Conservation (phyloP, 30 jellyfish, hydroid and myxozoan species). For the Chironex yamaguchii region DNA sequence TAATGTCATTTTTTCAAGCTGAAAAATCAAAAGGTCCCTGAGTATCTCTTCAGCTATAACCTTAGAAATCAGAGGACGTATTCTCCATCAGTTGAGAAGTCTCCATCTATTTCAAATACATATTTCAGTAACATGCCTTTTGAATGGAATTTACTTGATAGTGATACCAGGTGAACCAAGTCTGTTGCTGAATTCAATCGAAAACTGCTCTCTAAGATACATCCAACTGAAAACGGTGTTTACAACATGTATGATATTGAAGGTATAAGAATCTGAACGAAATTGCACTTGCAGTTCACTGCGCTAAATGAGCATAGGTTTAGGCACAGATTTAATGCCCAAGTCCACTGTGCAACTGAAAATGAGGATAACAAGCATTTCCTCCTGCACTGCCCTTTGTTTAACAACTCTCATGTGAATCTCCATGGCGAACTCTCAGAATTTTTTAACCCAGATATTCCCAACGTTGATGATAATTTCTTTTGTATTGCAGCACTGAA, state of each 20-base stretch:
- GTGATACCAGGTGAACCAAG: conserved; percentile 12
- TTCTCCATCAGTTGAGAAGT: conserved; percentile 22
- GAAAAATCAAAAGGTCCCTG: background rate
- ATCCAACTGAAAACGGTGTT: background rate
- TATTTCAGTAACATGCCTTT: conserved; percentile 16
- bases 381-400: conserved; percentile 68
- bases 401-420: conserved; percentile 1
- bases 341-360: conserved; percentile 33
- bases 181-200: no score
- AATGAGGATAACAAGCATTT: conserved; percentile 40
- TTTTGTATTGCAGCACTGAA: conserved; percentile 46
- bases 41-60: background rate
- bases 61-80: conserved; percentile 4
- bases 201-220: no score
- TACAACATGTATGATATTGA: conserved; percentile 3
- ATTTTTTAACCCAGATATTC: conserved; percentile 29
- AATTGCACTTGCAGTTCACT: background rate
- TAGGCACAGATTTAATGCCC: conserved; percentile 12
- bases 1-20: conserved; percentile 1
- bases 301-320: background rate
- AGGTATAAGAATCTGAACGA: background rate
- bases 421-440: conserved; percentile 54
- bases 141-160: background rate
- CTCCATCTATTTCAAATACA: conserved; percentile 4
- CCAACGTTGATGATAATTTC: conserved; percentile 28